Evolutionary conservation across 2,113 vertebrate genomes (phyloP).

Genomic region (Pterophyllum scalare): DNA sequence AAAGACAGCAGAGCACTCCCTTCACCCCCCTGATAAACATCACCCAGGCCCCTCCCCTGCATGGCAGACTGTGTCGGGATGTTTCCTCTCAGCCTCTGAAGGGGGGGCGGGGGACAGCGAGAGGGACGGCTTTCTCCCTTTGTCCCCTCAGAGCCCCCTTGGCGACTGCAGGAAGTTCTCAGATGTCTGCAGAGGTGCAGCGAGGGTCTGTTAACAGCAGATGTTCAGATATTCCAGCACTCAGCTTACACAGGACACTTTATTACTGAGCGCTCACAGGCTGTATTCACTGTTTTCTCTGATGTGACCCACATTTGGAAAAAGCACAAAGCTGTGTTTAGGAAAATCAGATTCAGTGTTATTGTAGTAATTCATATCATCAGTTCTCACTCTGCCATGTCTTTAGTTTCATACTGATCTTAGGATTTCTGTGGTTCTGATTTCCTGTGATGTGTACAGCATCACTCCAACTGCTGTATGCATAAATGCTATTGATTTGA

Average conservation of each 20-base stretch:
- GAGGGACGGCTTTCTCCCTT: slow-evolving; percentile 17
- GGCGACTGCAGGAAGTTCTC: slow-evolving; percentile 62
- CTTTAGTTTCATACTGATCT: background rate
- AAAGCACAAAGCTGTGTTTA: background rate
- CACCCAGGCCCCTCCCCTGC: background rate
- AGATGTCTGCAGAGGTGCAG: slow-evolving; percentile 40
- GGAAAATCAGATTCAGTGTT: background rate
- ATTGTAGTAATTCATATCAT: background rate
- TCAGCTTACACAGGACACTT: background rate
- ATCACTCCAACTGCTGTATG: background rate
- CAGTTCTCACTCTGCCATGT: background rate
- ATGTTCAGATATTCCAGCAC: slow-evolving; percentile 25
- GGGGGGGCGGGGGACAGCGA: background rate
- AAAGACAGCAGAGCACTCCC: background rate
- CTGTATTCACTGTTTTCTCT: background rate
- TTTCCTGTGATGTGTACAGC: background rate
- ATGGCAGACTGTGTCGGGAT: slow-evolving; percentile 17
- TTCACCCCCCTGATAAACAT: background rate
- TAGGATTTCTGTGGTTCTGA: background rate
- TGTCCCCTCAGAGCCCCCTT: slow-evolving; percentile 32
- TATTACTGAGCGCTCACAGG: background rate
- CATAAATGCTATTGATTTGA: too few relatives aligned
- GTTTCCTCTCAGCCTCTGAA: slow-evolving; percentile 13
- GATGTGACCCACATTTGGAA: background rate
- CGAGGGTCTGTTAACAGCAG: slow-evolving; percentile 2